Conservation (phyloP, 2,797 vertebrate species). For the Todus mexicanus region DNA sequence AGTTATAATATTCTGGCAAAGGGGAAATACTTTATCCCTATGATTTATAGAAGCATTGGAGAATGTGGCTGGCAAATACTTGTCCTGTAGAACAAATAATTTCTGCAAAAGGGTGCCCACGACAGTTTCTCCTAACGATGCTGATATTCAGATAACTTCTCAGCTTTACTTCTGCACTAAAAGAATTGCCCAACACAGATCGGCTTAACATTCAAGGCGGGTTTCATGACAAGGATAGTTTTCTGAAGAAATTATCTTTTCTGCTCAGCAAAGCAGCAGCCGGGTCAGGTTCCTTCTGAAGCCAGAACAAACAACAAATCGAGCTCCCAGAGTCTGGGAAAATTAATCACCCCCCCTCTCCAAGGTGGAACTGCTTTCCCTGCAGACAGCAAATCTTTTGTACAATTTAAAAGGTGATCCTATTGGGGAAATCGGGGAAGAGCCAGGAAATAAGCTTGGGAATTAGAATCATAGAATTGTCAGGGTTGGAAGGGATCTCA, state of each 20-base stretch:
- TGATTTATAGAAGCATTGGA: background rate
- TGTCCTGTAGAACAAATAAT: background rate
- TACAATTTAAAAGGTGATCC: background rate
- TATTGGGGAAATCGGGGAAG: background rate
- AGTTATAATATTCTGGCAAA: background rate
- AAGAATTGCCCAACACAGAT: background rate
- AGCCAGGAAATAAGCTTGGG: background rate
- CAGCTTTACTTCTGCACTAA: background rate
- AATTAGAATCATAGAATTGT: too few relatives aligned
- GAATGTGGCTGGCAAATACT: background rate
- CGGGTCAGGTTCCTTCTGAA: background rate
- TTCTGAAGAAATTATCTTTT: constrained; percentile 7
- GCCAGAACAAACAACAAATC: constrained; percentile 7
- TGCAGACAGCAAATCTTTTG: background rate
- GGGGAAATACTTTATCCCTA: background rate
- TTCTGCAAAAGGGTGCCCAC: background rate
- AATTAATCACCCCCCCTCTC: background rate
- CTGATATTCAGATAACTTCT: background rate
- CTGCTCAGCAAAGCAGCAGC: background rate
- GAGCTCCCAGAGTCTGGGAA: background rate
- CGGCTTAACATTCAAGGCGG: background rate
- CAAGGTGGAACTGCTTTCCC: background rate
- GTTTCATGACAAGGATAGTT: background rate
- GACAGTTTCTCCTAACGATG: background rate
- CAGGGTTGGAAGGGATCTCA: too few relatives aligned